Base-by-base conservation (phyloP, 2,888 invertebrate genomes). In the Hesperia comma region DNA sequence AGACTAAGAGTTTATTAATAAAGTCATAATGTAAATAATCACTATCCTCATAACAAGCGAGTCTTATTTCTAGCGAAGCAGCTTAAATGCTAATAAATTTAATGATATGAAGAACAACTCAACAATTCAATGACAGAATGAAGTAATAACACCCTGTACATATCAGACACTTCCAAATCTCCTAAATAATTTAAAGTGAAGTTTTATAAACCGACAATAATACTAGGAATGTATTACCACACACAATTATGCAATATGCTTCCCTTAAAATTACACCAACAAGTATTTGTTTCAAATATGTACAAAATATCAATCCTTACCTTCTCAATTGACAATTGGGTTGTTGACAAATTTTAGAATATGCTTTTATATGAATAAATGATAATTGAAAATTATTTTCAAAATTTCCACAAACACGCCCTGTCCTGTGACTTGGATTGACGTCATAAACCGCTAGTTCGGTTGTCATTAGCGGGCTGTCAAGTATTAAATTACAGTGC, bases 61-160 rank as follows among this genome's bases (percentile, higher is more conserved):
- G 41, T 41, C 41, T 12, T 41, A 41, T n/a, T 14, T n/a, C 41
- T 6, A 41, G n/a, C 5, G 3, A 41, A 41, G 41, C 41, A n/a
- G 3, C 17, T 46, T 17, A 46, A 46, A 46, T 46, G 43, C 43
- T 15, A 46, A 1, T 6, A 21, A 51, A n/a, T n/a, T n/a, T n/a
- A n/a, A 19, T 51, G 12, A 51, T 21, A 21, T 14, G 3, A 15
- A 46, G 6, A 19, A 46, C 6, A 46, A 46, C 46, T 8, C 46
- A 46, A 12, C 51, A 51, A n/a, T 21, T 21, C 10, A 21, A 12
- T 21, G 21, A 51, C 21, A 51, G 6, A 51, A 21, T 51, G 51
- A 12, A 21, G 8, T 51, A 51, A 51, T 41, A 51, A 51, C 57
- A 57, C 41, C 57, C 57, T 57, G 57, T 57, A 40, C 21, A 19